These are phyloP conservation scores for Festucalex cinctus DNA, from an alignment of 2,113 vertebrate species.

Conservation along the genomic window DNA sequence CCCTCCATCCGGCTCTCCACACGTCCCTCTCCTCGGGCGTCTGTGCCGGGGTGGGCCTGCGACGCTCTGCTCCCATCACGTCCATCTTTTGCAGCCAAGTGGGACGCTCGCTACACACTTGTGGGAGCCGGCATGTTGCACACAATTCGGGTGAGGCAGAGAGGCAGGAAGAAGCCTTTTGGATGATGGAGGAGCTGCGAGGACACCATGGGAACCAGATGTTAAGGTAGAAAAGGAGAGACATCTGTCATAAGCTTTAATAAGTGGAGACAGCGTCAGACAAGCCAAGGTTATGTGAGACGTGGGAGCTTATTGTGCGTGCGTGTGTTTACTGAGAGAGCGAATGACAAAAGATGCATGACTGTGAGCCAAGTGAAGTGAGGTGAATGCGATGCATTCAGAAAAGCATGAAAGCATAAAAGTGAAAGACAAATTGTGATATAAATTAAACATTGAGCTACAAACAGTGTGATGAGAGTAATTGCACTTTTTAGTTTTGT, in stretches of 20 bases:
- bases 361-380: conserved; percentile 31
- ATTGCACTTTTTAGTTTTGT: background rate
- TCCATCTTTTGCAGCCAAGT: conserved; percentile 69
- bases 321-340: conserved; percentile 35
- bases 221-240: background rate
- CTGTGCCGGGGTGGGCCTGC: conserved; percentile 73
- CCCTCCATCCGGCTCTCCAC: conserved; percentile 57
- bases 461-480: background rate
- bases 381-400: conserved; percentile 25
- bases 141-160: conserved; percentile 20
- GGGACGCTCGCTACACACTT: conserved; percentile 22
- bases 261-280: conserved; percentile 16
- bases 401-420: conserved; percentile 16
- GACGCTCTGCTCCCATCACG: conserved; percentile 76
- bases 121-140: conserved; percentile 39
- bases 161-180: conserved; percentile 29
- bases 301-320: background rate
- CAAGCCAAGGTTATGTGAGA: conserved; percentile 37
- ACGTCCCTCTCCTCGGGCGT: conserved; percentile 72
- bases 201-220: conserved; percentile 20
- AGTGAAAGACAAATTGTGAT: background rate
- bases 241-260: conserved; percentile 13
- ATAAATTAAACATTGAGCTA: conserved; percentile 2
- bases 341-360: conserved; percentile 35
- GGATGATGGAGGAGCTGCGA: conserved; percentile 47